Percentiles rank a stretch among this genome's conserved stretches.
These are phyloP conservation scores for Drosophila subquinaria DNA, from an alignment of 2,888 invertebrate genomes.

Conservation along the genomic window DNA sequence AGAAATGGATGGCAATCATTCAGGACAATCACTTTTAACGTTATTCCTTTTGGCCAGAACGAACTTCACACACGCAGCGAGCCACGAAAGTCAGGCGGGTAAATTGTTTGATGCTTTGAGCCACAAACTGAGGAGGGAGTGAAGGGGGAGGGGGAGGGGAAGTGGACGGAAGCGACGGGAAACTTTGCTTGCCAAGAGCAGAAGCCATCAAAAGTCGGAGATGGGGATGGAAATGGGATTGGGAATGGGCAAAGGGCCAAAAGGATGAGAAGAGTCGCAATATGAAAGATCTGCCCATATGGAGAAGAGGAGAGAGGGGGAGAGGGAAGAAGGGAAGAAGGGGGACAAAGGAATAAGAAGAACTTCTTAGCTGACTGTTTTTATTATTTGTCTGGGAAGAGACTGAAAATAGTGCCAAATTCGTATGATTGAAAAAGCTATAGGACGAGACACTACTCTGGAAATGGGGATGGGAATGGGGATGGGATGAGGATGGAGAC, in stretches of 20 bases:
- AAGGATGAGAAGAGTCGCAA: slow-evolving; percentile 53
- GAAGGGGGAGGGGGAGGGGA: slow-evolving; percentile 8
- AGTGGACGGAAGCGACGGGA: slow-evolving; percentile 64
- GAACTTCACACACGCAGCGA: slow-evolving; percentile 50
- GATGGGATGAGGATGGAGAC: slow-evolving; percentile 11
- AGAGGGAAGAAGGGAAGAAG: slow-evolving; percentile 8
- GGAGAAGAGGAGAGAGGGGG: neutral
- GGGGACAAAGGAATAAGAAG: slow-evolving; percentile 23
- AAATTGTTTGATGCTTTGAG: slow-evolving; percentile 70
- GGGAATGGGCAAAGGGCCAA: slow-evolving; percentile 49
- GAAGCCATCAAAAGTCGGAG: slow-evolving; percentile 54
- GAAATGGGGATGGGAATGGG: slow-evolving; percentile 42
- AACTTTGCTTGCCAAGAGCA: slow-evolving; percentile 64
- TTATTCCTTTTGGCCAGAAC: slow-evolving; percentile 53
- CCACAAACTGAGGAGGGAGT: slow-evolving; percentile 34
- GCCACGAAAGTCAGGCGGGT: slow-evolving; percentile 51
- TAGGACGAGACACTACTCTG: slow-evolving; percentile 30
- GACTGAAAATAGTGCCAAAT: slow-evolving; percentile 55
- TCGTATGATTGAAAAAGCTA: slow-evolving; percentile 40
- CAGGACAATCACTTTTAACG: slow-evolving; percentile 54
- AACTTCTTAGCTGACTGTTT: slow-evolving; percentile 51
- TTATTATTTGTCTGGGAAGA: slow-evolving; percentile 57
- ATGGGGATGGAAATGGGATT: slow-evolving; percentile 39
- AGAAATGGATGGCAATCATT: slow-evolving; percentile 55
- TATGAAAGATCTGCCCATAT: slow-evolving; percentile 47